Evolutionary conservation across 2,888 invertebrate genomes (phyloP), one percentile per base, ranked within the genome.

Genomic region (Xestia xanthographa): DNA sequence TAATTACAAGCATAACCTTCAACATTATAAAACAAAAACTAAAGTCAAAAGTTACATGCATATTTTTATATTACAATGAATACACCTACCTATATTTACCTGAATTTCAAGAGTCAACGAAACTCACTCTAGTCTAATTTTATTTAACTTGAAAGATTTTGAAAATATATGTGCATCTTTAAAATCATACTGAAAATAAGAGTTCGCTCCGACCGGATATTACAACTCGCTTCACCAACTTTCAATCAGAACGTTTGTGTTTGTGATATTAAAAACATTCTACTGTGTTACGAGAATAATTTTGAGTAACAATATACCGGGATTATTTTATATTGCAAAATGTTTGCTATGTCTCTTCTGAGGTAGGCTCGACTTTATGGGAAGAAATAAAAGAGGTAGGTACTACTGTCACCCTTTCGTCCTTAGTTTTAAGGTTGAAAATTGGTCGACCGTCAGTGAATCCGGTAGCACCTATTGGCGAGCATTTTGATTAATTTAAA

Each of bases 171-270:
- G 1, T 43, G 9, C 22, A 5, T n/a, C 50, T 60, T n/a, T 6
- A 80, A 72, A 63, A 65, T 70, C n/a, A 60, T 34, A 60, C 56
- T 63, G 56, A 66, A 68, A 72, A 66, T 60, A 66, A 20, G 26
- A 58, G 20, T 73, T 56, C n/a, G 20, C 26, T 79, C 26, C 34
- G 22, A 43, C 66, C 80, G 82, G 82, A 82, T 84, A 84, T 84
- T 82, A 84, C 67, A 74, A n/a, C 48, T 80, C 85, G 84, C 80
- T 74, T n/a, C 84, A 74, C 60, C 60, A 68, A 80, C 34, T 82
- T 82, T 68, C 70, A 84, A 80, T 84, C 63, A 50, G 60, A 29
- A 58, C 67, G 60, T 68, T 80, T 73, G 73, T 68, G 41, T 84
- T 84, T 74, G 62, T 80, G 58, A 74, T 84, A 71, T 84, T 80